phyloP scores from a whole-genome alignment of 1,140 invertebrate species.

The Pollicipes pollicipes region DNA sequence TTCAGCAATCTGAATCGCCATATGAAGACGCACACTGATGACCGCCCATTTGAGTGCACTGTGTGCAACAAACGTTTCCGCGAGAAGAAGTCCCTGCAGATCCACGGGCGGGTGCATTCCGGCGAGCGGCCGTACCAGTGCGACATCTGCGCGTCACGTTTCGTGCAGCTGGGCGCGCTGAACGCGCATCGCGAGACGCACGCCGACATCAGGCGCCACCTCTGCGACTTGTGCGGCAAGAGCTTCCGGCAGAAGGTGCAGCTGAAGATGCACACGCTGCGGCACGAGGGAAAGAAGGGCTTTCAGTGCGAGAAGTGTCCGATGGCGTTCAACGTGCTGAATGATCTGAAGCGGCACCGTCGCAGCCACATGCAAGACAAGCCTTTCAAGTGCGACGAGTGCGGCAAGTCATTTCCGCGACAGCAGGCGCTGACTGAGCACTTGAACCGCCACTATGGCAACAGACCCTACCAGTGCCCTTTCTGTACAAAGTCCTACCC shows the following conservation, averaged over 20 bases:
- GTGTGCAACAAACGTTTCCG: slow-evolving; percentile 9
- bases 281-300: slow-evolving; percentile 22
- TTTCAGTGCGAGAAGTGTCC: slow-evolving; percentile 19
- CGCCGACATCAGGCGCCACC: slow-evolving; percentile 22
- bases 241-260: slow-evolving; percentile 23
- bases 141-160: slow-evolving; percentile 4
- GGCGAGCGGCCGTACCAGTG: slow-evolving; percentile 95
- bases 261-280: slow-evolving; percentile 21
- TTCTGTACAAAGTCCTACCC: no score
- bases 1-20: no score
- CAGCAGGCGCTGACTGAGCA: no score
- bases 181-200: slow-evolving; percentile 17
- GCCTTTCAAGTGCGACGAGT: slow-evolving; percentile 7
- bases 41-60: no score
- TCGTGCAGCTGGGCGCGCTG: slow-evolving; percentile 3
- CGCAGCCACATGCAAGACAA: slow-evolving; percentile 8
- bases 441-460: no score
- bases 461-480: no score
- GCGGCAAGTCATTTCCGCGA: slow-evolving; percentile 4
- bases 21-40: no score
- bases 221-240: slow-evolving; percentile 20
- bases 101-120: slow-evolving; percentile 85
- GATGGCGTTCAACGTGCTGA: slow-evolving; percentile 9
- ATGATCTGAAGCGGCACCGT: background rate
- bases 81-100: slow-evolving; percentile 12